Conservation (phyloP, 2,113 vertebrate genomes). For the Thermophis baileyi region DNA sequence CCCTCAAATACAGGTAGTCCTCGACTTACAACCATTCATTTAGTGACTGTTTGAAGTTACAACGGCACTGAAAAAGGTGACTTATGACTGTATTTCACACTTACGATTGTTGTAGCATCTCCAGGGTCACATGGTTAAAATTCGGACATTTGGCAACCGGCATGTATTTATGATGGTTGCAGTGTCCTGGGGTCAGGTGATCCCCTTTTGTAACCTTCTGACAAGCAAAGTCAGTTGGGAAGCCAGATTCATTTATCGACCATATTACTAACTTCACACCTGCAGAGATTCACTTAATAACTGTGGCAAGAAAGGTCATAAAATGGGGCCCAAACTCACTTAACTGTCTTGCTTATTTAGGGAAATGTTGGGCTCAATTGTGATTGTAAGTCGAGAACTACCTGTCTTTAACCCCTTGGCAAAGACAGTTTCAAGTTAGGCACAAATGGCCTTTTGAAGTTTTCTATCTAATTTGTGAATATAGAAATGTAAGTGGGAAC, state of each 20-base stretch:
- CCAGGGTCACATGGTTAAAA: not conserved
- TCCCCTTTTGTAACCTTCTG: not conserved
- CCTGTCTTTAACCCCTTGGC: not conserved
- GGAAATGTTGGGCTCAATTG: not conserved
- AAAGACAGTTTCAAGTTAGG: not conserved
- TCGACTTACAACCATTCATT: not conserved
- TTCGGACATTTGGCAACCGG: not conserved
- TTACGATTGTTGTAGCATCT: not conserved
- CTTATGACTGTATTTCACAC: not conserved
- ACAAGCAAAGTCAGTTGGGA: not conserved
- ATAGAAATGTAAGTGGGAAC: not conserved
- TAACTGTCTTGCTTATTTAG: not conserved
- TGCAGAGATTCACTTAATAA: not conserved
- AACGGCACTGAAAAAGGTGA: not conserved
- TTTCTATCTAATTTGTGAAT: not conserved
- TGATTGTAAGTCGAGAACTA: not conserved
- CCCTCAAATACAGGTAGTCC: not conserved
- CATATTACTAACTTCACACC: not conserved
- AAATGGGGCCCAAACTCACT: not conserved
- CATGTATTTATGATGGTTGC: not conserved
- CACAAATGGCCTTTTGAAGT: not conserved
- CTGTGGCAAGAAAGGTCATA: not conserved
- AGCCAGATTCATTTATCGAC: not conserved
- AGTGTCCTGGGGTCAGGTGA: not conserved
- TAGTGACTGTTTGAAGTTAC: not conserved